Evolutionary conservation across 2,113 vertebrate genomes (phyloP).

Genomic region (Corydoras maculifer): DNA sequence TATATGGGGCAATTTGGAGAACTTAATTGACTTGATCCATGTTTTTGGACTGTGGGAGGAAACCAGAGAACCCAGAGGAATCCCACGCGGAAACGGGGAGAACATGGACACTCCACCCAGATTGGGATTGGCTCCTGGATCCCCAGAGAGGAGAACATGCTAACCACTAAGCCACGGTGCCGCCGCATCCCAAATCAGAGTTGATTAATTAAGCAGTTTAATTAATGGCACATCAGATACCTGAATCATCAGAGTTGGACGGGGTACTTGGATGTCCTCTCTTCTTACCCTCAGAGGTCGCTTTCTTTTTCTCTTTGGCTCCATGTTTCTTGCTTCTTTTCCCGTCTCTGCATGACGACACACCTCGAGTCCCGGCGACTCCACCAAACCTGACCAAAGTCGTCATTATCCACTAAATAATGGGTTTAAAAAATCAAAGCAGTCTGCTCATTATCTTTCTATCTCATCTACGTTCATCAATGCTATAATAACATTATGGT

Average conservation of each 20-base stretch:
- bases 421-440: background rate
- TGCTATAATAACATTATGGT: background rate
- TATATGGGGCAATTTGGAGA: no score
- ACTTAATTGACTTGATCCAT: no score
- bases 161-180: no score
- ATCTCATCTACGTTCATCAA: background rate
- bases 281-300: slow-evolving; percentile 30
- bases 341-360: slow-evolving; percentile 11
- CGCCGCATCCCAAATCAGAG: no score
- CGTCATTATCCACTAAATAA: background rate
- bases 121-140: no score
- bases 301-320: slow-evolving; percentile 41
- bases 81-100: no score
- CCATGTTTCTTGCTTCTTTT: slow-evolving; percentile 51
- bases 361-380: no score
- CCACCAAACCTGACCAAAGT: background rate
- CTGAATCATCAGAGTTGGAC: slow-evolving; percentile 44
- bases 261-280: slow-evolving; percentile 36
- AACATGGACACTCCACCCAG: no score
- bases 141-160: no score
- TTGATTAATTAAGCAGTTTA: no score
- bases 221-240: slow-evolving; percentile 13
- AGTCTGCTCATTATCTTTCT: slow-evolving; percentile 2
- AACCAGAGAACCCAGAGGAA: no score
- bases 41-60: no score